Percentiles rank a stretch among this genome's conserved stretches.
Evolutionary conservation across 1,140 invertebrate genomes (phyloP).

Genomic region (Panagrolaimus sp.): DNA sequence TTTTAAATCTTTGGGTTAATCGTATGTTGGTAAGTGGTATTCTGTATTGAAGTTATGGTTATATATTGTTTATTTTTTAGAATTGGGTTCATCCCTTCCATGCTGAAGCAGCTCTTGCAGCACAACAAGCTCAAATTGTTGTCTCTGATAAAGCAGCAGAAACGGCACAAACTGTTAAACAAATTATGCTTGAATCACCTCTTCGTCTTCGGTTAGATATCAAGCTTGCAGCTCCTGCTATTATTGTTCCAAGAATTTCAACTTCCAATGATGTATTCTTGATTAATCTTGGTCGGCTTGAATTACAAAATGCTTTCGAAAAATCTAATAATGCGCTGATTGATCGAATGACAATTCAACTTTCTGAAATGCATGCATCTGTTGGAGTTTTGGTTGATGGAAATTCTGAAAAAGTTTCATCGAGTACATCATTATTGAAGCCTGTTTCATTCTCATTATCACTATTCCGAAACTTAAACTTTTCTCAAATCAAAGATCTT

Average conservation of each 20-base stretch:
- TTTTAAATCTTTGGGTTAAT: slow-evolving; percentile 69
- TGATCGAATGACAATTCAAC: slow-evolving; percentile 45
- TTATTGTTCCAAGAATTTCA: slow-evolving; percentile 79
- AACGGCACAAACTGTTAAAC: slow-evolving; percentile 75
- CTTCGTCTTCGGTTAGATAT: slow-evolving; percentile 73
- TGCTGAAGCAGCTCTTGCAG: slow-evolving; percentile 75
- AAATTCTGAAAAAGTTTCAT: slow-evolving; percentile 20
- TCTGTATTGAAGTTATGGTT: too few species aligned
- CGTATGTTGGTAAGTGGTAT: slow-evolving; percentile 64
- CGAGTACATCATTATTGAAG: slow-evolving; percentile 68
- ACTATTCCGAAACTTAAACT: slow-evolving; percentile 76
- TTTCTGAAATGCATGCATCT: slow-evolving; percentile 30
- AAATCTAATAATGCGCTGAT: slow-evolving; percentile 29
- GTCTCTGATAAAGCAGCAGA: slow-evolving; percentile 60
- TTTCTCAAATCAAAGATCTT: slow-evolving; percentile 71
- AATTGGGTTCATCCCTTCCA: slow-evolving; percentile 48
- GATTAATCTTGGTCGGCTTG: slow-evolving; percentile 71
- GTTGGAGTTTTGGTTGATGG: not conserved
- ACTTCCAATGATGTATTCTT: slow-evolving; percentile 70
- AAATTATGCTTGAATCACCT: slow-evolving; percentile 75
- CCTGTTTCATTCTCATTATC: slow-evolving; percentile 74
- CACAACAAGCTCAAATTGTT: slow-evolving; percentile 63
- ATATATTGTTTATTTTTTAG: too few species aligned
- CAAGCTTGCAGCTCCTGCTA: slow-evolving; percentile 77
- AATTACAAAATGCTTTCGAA: slow-evolving; percentile 51